These are phyloP conservation scores for Neomonachus schauinslandi DNA, from an alignment of 2,113 vertebrate genomes.

Conservation along the genomic window DNA sequence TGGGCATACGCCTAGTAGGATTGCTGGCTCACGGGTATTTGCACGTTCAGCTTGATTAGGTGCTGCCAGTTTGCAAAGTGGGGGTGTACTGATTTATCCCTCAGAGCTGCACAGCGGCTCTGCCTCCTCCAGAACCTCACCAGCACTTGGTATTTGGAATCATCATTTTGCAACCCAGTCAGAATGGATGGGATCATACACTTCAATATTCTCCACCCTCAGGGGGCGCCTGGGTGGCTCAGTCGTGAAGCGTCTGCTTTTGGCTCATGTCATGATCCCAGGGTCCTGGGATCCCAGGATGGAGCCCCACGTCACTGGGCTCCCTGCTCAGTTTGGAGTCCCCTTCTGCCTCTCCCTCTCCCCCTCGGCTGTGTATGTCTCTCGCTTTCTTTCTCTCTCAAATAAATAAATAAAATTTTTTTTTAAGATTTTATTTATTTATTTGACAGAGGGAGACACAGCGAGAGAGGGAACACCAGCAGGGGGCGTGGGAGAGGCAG, in stretches of 20 bases:
- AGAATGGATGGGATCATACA: neutral
- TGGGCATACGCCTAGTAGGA: fast-evolving
- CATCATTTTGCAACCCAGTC: neutral
- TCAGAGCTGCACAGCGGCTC: fast-evolving
- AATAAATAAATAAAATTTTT: neutral
- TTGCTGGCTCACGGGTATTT: neutral
- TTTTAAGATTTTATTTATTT: no score
- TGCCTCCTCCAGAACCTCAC: neutral
- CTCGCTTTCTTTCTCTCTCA: neutral
- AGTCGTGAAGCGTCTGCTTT: neutral
- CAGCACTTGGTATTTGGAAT: fast-evolving
- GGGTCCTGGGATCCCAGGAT: neutral
- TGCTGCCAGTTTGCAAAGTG: neutral
- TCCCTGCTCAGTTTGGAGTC: neutral
- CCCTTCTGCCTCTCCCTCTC: neutral
- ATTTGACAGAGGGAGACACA: no score
- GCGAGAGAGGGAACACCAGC: no score
- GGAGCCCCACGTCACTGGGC: neutral
- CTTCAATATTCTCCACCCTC: neutral
- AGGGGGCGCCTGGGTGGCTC: neutral
- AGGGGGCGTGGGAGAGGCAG: no score
- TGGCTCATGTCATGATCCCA: neutral
- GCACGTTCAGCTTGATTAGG: neutral
- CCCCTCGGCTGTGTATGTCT: neutral
- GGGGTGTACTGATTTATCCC: fast-evolving